These are phyloP conservation scores for Callitettix versicolor DNA, from an alignment of 1,140 invertebrate species.

Conservation along the genomic window DNA sequence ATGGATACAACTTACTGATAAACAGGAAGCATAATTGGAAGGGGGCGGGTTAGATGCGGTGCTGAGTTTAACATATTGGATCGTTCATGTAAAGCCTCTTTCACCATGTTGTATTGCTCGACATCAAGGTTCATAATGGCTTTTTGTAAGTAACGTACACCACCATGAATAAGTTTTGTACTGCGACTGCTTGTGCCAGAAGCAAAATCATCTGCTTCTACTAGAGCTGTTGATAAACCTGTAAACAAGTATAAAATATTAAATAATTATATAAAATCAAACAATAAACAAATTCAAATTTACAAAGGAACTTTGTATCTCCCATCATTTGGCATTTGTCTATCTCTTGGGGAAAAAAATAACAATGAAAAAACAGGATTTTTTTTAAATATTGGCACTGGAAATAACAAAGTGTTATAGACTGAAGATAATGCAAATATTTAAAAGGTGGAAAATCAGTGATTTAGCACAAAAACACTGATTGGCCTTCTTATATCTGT, in stretches of 20 bases:
- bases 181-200: slow-evolving; percentile 93
- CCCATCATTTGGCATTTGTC: too few species aligned
- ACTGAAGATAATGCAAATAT: too few species aligned
- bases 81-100: slow-evolving; percentile 92
- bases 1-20: slow-evolving; percentile 72
- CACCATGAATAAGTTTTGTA: slow-evolving; percentile 99
- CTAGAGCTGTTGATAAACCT: slow-evolving; percentile 91
- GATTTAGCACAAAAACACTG: too few species aligned
- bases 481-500: too few species aligned
- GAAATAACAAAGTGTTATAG: too few species aligned
- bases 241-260: slow-evolving; percentile 8
- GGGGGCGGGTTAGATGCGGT: slow-evolving; percentile 89
- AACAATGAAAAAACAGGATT: too few species aligned
- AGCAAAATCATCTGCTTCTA: slow-evolving; percentile 95
- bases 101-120: slow-evolving; percentile 94
- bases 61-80: slow-evolving; percentile 90
- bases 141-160: slow-evolving; percentile 94
- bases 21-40: slow-evolving; percentile 97
- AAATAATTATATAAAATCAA: too few species aligned
- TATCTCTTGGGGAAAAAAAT: too few species aligned
- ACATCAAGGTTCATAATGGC: slow-evolving; percentile 90
- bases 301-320: too few species aligned
- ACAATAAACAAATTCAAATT: too few species aligned
- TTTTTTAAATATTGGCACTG: too few species aligned
- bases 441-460: too few species aligned